phyloP scores from a whole-genome alignment of 2,113 vertebrate species.

The Festucalex cinctus region DNA sequence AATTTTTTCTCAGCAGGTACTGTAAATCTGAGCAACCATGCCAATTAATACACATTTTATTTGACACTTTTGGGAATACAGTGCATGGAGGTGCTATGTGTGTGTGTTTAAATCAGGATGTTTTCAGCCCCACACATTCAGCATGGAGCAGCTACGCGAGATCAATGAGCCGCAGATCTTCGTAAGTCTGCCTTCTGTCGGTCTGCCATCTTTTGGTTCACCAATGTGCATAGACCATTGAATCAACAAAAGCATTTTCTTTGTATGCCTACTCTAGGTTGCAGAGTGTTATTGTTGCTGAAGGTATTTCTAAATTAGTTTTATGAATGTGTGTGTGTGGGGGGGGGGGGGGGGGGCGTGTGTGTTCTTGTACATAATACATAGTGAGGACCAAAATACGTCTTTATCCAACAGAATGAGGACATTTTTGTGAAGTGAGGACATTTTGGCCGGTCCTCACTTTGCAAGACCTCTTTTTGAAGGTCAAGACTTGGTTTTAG shows the following conservation, averaged over 20 bases:
- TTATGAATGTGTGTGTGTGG: too few relatives aligned
- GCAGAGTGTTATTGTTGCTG: conserved; percentile 50
- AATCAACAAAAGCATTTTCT: not conserved
- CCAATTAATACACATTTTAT: too few relatives aligned
- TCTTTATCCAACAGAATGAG: too few relatives aligned
- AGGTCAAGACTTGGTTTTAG: too few relatives aligned
- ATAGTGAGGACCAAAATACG: too few relatives aligned
- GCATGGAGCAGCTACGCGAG: conserved; percentile 69
- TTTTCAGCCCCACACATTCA: conserved; percentile 59
- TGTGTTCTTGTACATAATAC: too few relatives aligned
- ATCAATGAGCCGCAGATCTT: conserved; percentile 63
- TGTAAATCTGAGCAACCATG: conserved; percentile 6
- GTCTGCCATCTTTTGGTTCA: not conserved
- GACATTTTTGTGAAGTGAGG: too few relatives aligned
- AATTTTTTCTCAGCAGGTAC: conserved; percentile 62
- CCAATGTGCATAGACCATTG: not conserved
- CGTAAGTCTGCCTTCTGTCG: conserved; percentile 72
- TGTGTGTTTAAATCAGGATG: conserved; percentile 47
- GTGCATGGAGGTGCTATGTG: too few relatives aligned
- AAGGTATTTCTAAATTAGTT: conserved; percentile 56
- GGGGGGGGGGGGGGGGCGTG: too few relatives aligned
- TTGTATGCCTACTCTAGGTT: conserved; percentile 45
- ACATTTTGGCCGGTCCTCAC: too few relatives aligned
- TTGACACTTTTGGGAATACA: too few relatives aligned
- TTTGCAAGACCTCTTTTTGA: too few relatives aligned